Evolutionary conservation across 2,797 vertebrate genomes (phyloP).

Genomic region (Thamnophis elegans): DNA sequence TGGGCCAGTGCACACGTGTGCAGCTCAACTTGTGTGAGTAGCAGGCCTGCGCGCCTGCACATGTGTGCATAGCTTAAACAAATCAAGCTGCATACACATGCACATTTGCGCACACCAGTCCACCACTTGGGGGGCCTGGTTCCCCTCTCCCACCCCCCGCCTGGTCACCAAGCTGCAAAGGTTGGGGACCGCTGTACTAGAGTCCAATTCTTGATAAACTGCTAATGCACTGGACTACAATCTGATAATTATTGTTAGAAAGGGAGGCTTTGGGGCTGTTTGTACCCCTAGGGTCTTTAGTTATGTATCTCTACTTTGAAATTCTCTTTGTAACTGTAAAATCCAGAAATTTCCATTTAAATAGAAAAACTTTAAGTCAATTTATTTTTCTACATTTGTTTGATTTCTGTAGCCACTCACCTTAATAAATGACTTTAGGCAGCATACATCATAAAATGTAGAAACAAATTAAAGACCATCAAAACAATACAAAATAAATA

Average conservation of each 20-base stretch:
- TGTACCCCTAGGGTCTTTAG: not conserved
- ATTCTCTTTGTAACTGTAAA: not conserved
- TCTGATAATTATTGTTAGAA: not conserved
- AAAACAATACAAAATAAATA: not conserved
- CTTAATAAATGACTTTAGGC: not conserved
- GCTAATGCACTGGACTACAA: not conserved
- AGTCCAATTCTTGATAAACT: not conserved
- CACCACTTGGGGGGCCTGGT: fast-evolving
- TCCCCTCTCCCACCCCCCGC: not conserved
- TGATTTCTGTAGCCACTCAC: not conserved
- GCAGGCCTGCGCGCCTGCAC: not conserved
- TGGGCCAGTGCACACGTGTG: fast-evolving
- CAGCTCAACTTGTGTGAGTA: not conserved
- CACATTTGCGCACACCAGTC: fast-evolving
- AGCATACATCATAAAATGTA: not conserved
- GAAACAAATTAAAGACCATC: not conserved
- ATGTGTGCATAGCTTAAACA: not conserved
- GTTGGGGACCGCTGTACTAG: not conserved
- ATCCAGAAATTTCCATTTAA: not conserved
- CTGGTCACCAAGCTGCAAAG: not conserved
- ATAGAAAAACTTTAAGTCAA: not conserved
- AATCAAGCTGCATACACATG: not conserved
- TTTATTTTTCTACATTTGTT: not conserved
- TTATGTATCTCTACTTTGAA: not conserved
- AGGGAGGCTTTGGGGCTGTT: not conserved